Percentiles rank a stretch among this genome's conserved stretches.
These are phyloP conservation scores for Siniperca scherzeri DNA, from an alignment of 2,797 vertebrate genomes.

Conservation along the genomic window DNA sequence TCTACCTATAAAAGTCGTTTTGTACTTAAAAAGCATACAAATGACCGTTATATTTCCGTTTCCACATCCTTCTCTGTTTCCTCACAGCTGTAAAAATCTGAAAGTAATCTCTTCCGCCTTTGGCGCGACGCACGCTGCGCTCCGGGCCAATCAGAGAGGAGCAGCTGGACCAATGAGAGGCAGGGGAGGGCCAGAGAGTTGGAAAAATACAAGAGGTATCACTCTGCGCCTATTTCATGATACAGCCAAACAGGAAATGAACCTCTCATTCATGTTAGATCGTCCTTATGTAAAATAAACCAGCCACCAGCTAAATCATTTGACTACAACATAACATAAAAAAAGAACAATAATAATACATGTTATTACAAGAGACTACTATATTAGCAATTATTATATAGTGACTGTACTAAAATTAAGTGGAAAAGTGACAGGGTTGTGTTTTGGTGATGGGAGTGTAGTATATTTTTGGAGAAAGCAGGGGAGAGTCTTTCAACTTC, in stretches of 20 bases:
- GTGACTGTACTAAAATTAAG: too few species aligned
- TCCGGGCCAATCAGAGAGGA: constrained; percentile 73
- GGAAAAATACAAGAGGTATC: rapidly evolving
- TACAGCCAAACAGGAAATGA: not conserved
- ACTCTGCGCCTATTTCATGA: not conserved
- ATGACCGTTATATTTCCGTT: not conserved
- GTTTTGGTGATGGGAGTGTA: too few species aligned
- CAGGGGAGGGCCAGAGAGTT: rapidly evolving
- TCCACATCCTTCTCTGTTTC: constrained; percentile 12
- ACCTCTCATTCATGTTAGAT: not conserved
- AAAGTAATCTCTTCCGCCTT: constrained; percentile 71
- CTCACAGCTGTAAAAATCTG: not conserved
- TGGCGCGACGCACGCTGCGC: not conserved
- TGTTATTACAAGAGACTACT: not conserved
- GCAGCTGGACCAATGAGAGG: constrained; percentile 78
- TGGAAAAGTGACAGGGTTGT: not conserved
- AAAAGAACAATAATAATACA: not conserved
- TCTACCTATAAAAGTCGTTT: not conserved
- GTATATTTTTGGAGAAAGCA: too few species aligned
- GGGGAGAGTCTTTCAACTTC: too few species aligned
- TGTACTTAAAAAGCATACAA: rapidly evolving
- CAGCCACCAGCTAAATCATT: not conserved
- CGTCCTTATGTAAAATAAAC: not conserved
- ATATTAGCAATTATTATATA: too few species aligned
- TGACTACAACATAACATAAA: not conserved